Conservation (phyloP, 2,113 vertebrate genomes). For the Numida meleagris region DNA sequence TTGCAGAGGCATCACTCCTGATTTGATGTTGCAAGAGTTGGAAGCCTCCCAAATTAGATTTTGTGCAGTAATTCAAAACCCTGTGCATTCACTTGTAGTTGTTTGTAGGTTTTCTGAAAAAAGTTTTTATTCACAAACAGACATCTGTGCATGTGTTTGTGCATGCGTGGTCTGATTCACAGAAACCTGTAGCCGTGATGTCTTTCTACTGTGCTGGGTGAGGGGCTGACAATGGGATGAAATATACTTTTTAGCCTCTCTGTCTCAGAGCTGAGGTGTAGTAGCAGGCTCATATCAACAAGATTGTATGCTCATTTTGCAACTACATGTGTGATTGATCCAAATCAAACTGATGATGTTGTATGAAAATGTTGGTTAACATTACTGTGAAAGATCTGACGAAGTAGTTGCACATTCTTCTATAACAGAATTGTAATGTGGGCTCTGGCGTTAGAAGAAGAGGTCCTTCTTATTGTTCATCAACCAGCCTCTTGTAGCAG, state of each 20-base stretch:
- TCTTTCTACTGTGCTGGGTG: neutral
- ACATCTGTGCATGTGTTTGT: fast-evolving
- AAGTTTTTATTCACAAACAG: neutral
- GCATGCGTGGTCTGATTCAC: fast-evolving
- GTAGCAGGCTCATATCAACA: neutral
- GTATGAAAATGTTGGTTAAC: neutral
- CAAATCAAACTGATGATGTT: neutral
- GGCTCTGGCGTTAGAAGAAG: neutral
- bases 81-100: neutral
- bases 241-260: neutral
- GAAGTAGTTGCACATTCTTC: neutral
- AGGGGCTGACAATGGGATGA: neutral
- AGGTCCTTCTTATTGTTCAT: neutral
- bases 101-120: neutral
- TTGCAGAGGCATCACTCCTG: neutral
- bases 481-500: neutral
- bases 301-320: neutral
- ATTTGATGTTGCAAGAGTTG: neutral
- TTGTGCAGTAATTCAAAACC: neutral
- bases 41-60: neutral
- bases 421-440: fast-evolving
- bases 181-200: fast-evolving
- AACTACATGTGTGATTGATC: neutral
- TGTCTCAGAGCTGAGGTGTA: neutral
- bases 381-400: neutral